Conservation (phyloP, 2,888 invertebrate genomes). For the Nemurella pictetii region DNA sequence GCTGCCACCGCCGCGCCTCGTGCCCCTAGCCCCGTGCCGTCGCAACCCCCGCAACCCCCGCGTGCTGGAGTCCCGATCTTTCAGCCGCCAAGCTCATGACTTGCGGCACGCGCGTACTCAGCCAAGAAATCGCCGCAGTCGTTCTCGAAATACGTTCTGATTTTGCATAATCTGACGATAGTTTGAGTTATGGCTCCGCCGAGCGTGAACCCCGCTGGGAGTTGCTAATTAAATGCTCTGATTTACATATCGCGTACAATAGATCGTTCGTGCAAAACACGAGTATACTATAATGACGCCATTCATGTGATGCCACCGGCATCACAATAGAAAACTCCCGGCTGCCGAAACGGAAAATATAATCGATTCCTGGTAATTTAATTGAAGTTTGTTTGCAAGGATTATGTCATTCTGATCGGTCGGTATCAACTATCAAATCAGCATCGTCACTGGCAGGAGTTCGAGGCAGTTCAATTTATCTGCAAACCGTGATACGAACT, state of each 20-base stretch:
- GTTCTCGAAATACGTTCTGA: neutral
- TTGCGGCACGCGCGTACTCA: neutral
- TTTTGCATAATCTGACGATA: constrained; percentile 27
- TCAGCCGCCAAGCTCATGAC: neutral
- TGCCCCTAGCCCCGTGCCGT: too few relatives aligned
- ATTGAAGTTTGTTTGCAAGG: neutral
- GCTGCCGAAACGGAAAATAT: neutral
- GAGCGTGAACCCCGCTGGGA: constrained; percentile 9
- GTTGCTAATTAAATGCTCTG: constrained; percentile 22
- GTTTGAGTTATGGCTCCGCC: constrained; percentile 24
- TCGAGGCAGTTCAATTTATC: neutral
- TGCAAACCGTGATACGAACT: neutral
- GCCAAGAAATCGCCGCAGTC: neutral
- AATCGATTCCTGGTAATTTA: neutral
- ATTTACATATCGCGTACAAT: constrained; percentile 27
- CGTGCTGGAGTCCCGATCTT: too few relatives aligned
- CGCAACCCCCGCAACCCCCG: too few relatives aligned
- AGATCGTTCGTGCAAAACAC: neutral
- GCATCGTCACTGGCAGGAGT: neutral
- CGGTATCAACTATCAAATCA: neutral
- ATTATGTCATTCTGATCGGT: neutral
- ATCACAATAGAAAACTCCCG: neutral
- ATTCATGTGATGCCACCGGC: neutral
- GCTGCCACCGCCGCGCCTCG: too few relatives aligned
- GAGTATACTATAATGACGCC: neutral